Evolutionary conservation across 2,797 vertebrate species (phyloP).

Genomic region (Platalea minor): DNA sequence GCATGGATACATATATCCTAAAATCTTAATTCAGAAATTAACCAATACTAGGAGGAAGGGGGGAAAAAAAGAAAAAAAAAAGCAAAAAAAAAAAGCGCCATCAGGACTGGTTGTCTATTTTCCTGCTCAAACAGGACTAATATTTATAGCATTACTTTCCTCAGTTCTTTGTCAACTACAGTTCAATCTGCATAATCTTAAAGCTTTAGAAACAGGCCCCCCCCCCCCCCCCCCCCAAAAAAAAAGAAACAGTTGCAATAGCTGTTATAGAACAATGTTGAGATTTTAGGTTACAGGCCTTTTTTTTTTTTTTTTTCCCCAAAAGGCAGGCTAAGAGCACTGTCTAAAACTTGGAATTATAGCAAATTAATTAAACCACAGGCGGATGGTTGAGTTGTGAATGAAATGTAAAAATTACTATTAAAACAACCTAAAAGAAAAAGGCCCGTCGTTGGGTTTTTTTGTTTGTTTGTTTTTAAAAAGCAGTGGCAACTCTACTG

Average conservation of each 20-base stretch:
- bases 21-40: neutral
- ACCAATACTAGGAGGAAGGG: neutral
- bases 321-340: neutral
- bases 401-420: neutral
- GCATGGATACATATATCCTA: neutral
- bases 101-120: neutral
- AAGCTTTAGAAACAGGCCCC: neutral
- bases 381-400: neutral
- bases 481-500: accelerated
- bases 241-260: neutral
- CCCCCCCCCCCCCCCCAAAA: no score
- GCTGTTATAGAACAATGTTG: accelerated
- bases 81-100: neutral
- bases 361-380: neutral
- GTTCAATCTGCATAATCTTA: neutral
- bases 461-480: no score
- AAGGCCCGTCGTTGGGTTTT: neutral
- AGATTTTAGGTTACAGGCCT: neutral
- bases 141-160: neutral
- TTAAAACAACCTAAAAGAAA: neutral
- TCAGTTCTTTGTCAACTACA: neutral
- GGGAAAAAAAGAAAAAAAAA: no score
- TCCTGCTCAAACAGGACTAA: neutral
- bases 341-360: neutral
- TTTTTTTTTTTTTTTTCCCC: neutral